Evolutionary conservation across 2,797 vertebrate species (phyloP), one percentile per base, ranked within the genome.

Genomic region (Kryptopterus vitreolus): DNA sequence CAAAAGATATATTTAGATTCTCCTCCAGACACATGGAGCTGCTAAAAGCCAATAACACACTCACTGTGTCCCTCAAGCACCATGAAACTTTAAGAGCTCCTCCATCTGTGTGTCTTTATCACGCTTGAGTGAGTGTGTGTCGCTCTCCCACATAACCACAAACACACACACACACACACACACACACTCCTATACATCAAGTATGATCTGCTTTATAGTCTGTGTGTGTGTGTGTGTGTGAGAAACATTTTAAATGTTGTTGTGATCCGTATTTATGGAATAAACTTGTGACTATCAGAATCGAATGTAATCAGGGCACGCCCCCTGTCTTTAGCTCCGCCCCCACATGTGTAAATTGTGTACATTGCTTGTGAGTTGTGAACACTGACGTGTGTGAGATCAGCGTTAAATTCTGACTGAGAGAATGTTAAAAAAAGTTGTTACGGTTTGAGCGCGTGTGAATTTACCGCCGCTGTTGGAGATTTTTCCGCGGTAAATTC

Each of bases 401-500:
- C 65, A 69, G 38, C 3, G 26, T 15, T 24, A 15, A 48, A 7
- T 48, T 13, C n/a, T 48, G 5, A 26, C 13, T 6, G 43, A 29
- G 63, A 11, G 63, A n/a, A n/a, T n/a, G n/a, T n/a, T n/a, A n/a
- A n/a, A n/a, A n/a, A n/a, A n/a, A n/a, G n/a, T n/a, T n/a, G 38
- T 43, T 6, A 43, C 6, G 38, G 6, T 9, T 43, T 43, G 38
- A 69, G 2, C 43, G 11, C 4, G 16, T 3, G 12, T 20, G n/a
- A n/a, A 43, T 10, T 38, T 92, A 96, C 95, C 95, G 90, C 94
- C 95, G 29, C 81, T 90, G 43, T 95, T 93, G 55, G 94, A 92
- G 77, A 96, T 92, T 4, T 93, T 95, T 58, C 95, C 95, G 78
- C 95, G 90, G 84, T 95, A 96, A 87, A 96, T 96, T 90, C 95